Percentiles rank a stretch among this genome's conserved stretches.
These are phyloP conservation scores for Amphiprion ocellaris DNA, from an alignment of 2,113 vertebrate species.

Conservation along the genomic window DNA sequence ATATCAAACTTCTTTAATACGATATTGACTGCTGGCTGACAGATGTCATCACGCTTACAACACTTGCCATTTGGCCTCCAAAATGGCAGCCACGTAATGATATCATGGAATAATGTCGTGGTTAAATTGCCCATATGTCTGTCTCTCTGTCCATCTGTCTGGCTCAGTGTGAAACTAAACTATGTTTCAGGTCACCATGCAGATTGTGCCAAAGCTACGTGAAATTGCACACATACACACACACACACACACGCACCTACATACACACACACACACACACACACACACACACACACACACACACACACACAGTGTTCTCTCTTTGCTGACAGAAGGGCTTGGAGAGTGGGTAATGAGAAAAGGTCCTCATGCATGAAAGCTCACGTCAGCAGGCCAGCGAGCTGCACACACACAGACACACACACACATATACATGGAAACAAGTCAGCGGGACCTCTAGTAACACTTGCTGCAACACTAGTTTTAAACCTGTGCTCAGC, in stretches of 20 bases:
- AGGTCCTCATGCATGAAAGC: conserved; percentile 77
- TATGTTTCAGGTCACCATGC: conserved; percentile 73
- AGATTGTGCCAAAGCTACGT: conserved; percentile 63
- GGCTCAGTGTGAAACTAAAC: conserved; percentile 76
- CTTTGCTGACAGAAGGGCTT: conserved; percentile 74
- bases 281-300: conserved; percentile 19
- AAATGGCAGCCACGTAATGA: conserved; percentile 28
- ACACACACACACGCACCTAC: background rate
- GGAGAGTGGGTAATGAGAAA: conserved; percentile 76
- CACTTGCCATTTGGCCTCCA: conserved; percentile 27
- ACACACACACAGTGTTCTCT: conserved; percentile 23
- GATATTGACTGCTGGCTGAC: background rate
- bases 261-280: no score
- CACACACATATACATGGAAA: background rate
- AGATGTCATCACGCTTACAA: background rate
- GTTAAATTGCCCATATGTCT: conserved; percentile 72
- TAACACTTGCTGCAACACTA: background rate
- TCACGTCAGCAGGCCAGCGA: conserved; percentile 61
- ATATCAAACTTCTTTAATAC: background rate
- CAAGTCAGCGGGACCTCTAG: conserved; percentile 10
- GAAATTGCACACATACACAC: conserved; percentile 40
- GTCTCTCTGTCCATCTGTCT: conserved; percentile 70
- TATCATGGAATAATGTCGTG: conserved; percentile 30
- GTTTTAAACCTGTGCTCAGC: conserved; percentile 16
- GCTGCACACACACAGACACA: no score